Evolutionary conservation across 2,888 invertebrate species (phyloP).

Genomic region (Nephrotoma flavescens): DNA sequence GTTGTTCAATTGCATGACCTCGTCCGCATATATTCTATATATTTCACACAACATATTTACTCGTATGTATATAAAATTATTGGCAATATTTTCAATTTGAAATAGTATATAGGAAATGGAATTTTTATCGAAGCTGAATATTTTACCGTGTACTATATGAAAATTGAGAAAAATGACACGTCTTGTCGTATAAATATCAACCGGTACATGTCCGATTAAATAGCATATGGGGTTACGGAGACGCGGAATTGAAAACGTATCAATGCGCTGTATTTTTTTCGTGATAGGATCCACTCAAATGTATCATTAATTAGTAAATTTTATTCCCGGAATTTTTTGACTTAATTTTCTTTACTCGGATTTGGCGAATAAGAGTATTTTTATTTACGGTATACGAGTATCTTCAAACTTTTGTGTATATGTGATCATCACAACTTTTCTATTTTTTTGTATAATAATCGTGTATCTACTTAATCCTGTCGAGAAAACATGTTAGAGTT

Average conservation of each 20-base stretch:
- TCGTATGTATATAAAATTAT: neutral
- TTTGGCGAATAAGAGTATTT: too few species aligned
- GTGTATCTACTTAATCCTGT: too few species aligned
- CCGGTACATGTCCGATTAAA: too few species aligned
- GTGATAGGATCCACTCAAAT: neutral
- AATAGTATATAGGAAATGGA: neutral
- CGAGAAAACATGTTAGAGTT: too few species aligned
- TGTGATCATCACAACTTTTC: too few species aligned
- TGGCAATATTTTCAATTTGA: neutral
- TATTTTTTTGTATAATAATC: too few species aligned
- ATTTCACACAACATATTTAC: neutral
- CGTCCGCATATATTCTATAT: too few species aligned
- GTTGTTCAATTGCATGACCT: too few species aligned
- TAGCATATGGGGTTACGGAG: too few species aligned
- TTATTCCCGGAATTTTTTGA: neutral
- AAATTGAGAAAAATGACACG: neutral
- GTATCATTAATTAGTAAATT: neutral
- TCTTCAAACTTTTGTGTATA: too few species aligned
- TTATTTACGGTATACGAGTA: too few species aligned
- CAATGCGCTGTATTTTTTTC: neutral
- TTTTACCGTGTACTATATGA: neutral
- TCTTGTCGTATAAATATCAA: neutral
- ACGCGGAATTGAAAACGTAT: neutral
- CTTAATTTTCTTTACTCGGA: neutral
- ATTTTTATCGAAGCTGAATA: neutral